Conservation (phyloP, 2,888 invertebrate species). For the Caenorhabditis wallacei region DNA sequence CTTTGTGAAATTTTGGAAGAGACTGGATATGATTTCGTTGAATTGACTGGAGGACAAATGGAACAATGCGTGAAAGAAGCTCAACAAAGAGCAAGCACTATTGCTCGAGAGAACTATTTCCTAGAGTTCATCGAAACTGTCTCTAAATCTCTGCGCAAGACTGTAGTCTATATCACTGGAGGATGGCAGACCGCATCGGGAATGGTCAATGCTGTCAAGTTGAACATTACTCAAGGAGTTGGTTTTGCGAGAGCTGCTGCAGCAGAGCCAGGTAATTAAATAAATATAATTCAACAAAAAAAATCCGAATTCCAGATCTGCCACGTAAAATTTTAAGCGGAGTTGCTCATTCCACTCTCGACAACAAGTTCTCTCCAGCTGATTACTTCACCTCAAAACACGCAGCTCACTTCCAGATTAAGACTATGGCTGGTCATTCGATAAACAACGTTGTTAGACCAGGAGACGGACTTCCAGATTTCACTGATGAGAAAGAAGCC, state of each 20-base stretch:
- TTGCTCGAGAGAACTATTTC: constrained; percentile 59
- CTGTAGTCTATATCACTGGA: constrained; percentile 74
- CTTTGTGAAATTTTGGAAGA: constrained; percentile 50
- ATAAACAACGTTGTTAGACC: constrained; percentile 48
- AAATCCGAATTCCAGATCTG: constrained; percentile 37
- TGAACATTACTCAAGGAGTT: constrained; percentile 71
- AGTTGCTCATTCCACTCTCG: constrained; percentile 33
- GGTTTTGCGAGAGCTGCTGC: constrained; percentile 72
- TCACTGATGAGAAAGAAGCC: constrained; percentile 59
- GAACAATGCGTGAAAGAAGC: constrained; percentile 51
- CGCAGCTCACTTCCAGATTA: constrained; percentile 61
- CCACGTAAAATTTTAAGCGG: constrained; percentile 48
- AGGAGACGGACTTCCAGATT: constrained; percentile 51
- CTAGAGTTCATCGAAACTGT: constrained; percentile 55
- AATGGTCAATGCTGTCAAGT: constrained; percentile 72
- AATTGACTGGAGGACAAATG: constrained; percentile 61
- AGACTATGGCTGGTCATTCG: constrained; percentile 38
- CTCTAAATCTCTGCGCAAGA: constrained; percentile 25
- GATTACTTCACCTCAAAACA: constrained; percentile 58
- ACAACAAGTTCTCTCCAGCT: constrained; percentile 57
- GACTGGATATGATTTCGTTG: constrained; percentile 55
- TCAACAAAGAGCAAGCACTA: constrained; percentile 50
- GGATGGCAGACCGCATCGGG: constrained; percentile 73
- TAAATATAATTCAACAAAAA: not conserved
- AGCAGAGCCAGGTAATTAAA: constrained; percentile 73